A percentile compares a stretch with the other conserved stretches of the same genome.
These are phyloP conservation scores for Torymus texanus DNA, from an alignment of 2,888 invertebrate species.

Conservation along the genomic window DNA sequence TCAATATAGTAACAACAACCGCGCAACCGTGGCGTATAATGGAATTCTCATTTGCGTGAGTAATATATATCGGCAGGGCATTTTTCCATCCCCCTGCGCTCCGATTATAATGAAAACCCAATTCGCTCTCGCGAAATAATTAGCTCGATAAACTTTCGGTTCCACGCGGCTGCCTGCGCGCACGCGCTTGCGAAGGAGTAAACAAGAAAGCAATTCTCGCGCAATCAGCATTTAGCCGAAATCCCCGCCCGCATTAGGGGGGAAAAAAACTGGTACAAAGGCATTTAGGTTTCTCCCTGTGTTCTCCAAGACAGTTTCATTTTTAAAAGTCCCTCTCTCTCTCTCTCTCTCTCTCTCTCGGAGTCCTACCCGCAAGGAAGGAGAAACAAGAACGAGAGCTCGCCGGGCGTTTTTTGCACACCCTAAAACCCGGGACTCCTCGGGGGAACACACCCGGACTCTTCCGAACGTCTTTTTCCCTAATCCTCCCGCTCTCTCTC, in stretches of 20 bases:
- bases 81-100: too few species aligned
- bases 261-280: background rate
- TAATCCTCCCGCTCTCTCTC: conserved; percentile 6
- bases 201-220: background rate
- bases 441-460: conserved; percentile 18
- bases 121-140: too few species aligned
- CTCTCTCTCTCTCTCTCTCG: background rate
- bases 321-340: conserved; percentile 22
- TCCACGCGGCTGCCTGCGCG: too few species aligned
- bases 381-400: background rate
- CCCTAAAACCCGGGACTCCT: conserved; percentile 12
- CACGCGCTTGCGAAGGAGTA: background rate
- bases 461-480: conserved; percentile 12
- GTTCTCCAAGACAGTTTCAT: conserved; percentile 6
- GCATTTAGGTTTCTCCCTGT: background rate
- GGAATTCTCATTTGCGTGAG: too few species aligned
- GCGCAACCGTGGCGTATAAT: too few species aligned
- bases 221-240: background rate
- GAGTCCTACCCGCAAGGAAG: background rate
- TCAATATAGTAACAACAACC: too few species aligned
- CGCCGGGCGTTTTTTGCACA: background rate
- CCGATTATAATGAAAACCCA: too few species aligned
- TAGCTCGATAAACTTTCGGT: too few species aligned
- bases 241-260: too few species aligned
- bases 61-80: too few species aligned